Base-by-base conservation (phyloP, 2,797 vertebrate genomes). In the Pogoniulus pusillus region DNA sequence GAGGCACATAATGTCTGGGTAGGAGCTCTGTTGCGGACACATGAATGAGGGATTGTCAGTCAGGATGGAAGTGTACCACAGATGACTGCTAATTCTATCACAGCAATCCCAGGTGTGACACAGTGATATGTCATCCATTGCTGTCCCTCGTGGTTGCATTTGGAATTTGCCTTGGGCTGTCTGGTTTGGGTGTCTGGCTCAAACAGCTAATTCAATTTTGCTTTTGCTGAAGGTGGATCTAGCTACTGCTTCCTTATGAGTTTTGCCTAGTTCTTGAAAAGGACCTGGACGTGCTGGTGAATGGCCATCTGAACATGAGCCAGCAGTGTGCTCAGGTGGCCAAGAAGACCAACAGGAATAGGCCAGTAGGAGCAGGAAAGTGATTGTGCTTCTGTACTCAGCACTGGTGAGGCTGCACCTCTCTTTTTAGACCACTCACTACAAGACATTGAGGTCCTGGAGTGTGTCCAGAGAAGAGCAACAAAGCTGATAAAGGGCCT, bases 221-320 rank as follows among this genome's bases (percentile, higher is more conserved):
- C 55, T 81, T 76, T 85, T 91, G 78, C 13, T 65, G 65, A 16
- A 39, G 41, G 5, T 54, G 9, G 4, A 11, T 35, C n/a, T 80
- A 62, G n/a, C 34, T 74, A 17, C 35, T 49, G 4, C 27, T 18
- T n/a, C 20, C 39, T 68, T 16, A 0, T 0, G 1, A 6, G 1
- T 83, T 82, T 79, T 88, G 22, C 20, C 20, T 34, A 7, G 71
- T 90, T 64, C 9, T 51, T 75, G 32, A 17, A 49, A 24, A 49
- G 47, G 23, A 24, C 47, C 23, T 49, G 47, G 23, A 17, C 22
- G 22, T 49, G 22, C 47, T 49, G 47, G 23, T 24, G 23, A 23
- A 13, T 23, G 23, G 23, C 47, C 22, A 49, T 49, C 47, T 49
- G 47, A 49, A 49, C 12, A 13, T 49, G 23, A 49, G 22, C 47